Conservation (phyloP, 2,888 invertebrate species). For the Mythimna impura region DNA sequence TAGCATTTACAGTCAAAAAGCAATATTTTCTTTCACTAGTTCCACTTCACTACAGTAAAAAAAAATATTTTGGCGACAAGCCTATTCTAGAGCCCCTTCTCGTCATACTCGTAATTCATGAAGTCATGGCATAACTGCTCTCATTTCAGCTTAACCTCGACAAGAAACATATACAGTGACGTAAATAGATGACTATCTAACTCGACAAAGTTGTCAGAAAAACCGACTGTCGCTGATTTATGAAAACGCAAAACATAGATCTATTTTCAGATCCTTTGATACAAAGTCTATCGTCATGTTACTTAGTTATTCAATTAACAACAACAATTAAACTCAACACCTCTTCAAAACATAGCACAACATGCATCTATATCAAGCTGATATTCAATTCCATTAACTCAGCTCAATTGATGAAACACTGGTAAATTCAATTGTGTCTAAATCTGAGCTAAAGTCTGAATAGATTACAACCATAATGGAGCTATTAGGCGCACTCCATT, state of each 20-base stretch:
- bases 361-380: constrained; percentile 7
- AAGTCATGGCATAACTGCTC: neutral
- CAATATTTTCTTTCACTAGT: too few species aligned
- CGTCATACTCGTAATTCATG: too few species aligned
- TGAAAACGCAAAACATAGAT: neutral
- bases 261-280: neutral
- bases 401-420: constrained; percentile 28
- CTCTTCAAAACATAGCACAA: constrained; percentile 3
- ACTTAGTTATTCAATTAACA: constrained; percentile 11
- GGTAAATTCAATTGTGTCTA: constrained; percentile 31
- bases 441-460: constrained; percentile 33
- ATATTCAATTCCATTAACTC: constrained; percentile 26
- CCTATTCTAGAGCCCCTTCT: too few species aligned
- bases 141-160: neutral
- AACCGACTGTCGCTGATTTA: neutral
- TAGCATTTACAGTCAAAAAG: too few species aligned
- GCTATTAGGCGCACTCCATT: constrained; percentile 34
- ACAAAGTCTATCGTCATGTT: neutral
- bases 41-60: too few species aligned
- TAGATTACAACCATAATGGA: constrained; percentile 43
- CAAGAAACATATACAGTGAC: neutral
- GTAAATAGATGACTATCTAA: neutral
- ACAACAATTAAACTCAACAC: neutral
- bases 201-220: neutral
- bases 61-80: too few species aligned